Base-by-base conservation (phyloP, 2,113 vertebrate genomes). In the Alouatta palliata region DNA sequence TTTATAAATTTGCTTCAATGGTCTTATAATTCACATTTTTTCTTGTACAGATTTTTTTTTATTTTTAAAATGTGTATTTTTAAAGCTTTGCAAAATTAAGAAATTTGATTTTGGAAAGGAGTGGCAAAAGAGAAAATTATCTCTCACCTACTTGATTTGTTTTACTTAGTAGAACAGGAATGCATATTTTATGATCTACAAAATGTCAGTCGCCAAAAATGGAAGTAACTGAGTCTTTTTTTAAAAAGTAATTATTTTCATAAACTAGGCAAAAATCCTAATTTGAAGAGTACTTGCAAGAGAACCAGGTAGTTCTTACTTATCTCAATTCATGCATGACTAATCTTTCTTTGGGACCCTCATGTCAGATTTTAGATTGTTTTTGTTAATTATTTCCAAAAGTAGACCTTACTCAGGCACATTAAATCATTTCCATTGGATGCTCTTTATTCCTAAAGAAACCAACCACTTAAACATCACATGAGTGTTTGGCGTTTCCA, bases 371-470 rank as follows among this genome's bases (percentile, higher is more conserved):
- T 96, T 95, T 81, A 88, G 43, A 49, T 84, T 14, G 45, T 73
- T 95, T 97, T 77, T 96, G 9, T 77, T 89, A 25, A 73, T 95
- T 88, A 54, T 89, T 96, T 87, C 13, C 14, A 52, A 80, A 91
- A 91, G 20, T 19, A 68, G 16, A 94, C 27, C 23, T 94, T 76
- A 71, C 35, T 92, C 68, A 87, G 43, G 21, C 9, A 91, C 47
- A 71, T 52, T 95, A 75, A 52, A n/a, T 92, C 61, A 77, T 94
- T 83, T 95, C 54, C 87, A 20, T n/a, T 52, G 20, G 54, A 80
- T 11, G 6, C 7, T 68, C 37, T 87, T 76, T 93, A 54, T 94
- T 94, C 30, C 82, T 68, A 4, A 86, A 88, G n/a, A 92, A 95
- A 86, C 8, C 32, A 94, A 66, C 25, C n/a, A 52, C 37, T 89